Evolutionary conservation across 2,888 invertebrate genomes (phyloP).

Genomic region (Glyphotaelius pellucidus): DNA sequence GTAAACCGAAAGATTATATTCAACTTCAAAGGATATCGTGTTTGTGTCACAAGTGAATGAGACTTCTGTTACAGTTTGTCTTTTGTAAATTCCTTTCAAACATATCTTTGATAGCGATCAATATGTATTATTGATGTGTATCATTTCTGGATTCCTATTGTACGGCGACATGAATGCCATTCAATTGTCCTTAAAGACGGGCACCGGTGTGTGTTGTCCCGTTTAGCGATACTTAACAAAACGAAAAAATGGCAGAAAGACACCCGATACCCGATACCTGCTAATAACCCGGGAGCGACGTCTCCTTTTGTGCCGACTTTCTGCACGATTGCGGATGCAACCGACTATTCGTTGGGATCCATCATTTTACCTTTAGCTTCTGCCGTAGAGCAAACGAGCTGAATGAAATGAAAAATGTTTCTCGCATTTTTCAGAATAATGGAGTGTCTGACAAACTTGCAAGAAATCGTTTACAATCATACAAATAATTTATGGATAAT

Average conservation of each 20-base stretch:
- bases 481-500: not conserved
- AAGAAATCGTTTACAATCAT: not conserved
- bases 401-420: slow-evolving; percentile 38
- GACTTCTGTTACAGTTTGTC: slow-evolving; percentile 42
- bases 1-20: not conserved
- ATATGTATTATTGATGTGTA: slow-evolving; percentile 65
- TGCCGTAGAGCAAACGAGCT: not conserved
- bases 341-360: slow-evolving; percentile 39
- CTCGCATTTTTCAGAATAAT: slow-evolving; percentile 31
- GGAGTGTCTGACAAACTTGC: slow-evolving; percentile 11
- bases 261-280: slow-evolving; percentile 65
- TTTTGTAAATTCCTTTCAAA: slow-evolving; percentile 45
- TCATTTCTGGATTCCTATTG: slow-evolving; percentile 63
- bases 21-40: slow-evolving; percentile 24
- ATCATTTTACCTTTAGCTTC: not conserved
- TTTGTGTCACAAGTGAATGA: slow-evolving; percentile 37
- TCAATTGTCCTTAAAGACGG: slow-evolving; percentile 57
- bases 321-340: slow-evolving; percentile 63
- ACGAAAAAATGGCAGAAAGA: slow-evolving; percentile 53
- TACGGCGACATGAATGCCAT: slow-evolving; percentile 57
- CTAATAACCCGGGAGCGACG: slow-evolving; percentile 60
- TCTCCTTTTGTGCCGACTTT: slow-evolving; percentile 54
- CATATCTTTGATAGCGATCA: slow-evolving; percentile 56
- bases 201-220: slow-evolving; percentile 49
- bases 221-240: slow-evolving; percentile 48